Base-by-base conservation (phyloP, 2,113 vertebrate genomes). In the Acanthisitta chloris region DNA sequence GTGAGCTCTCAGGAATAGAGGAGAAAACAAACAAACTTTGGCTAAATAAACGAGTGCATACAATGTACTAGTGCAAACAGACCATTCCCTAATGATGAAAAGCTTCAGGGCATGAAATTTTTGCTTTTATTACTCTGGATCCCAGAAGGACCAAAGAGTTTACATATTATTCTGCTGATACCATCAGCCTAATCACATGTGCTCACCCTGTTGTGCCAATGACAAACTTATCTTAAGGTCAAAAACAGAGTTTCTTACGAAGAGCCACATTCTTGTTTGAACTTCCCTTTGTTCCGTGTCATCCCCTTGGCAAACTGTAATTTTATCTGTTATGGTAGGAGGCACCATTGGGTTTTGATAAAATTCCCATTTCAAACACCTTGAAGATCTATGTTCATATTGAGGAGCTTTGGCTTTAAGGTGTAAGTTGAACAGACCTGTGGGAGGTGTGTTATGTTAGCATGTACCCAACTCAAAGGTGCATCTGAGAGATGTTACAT, bases 11-110 rank as follows among this genome's bases (percentile, higher is more conserved):
- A 55, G 43, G 71, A 86, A 70, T 0, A 65, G 34, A 65, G 52
- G 23, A 51, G 59, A 87, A 96, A 84, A 71, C 51, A 96, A 96
- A 70, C 8, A 95, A 91, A 65, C 28, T 90, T 67, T 61, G 38
- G 33, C 31, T 86, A 82, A 87, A 80, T 49, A 91, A 94, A 91
- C 0, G 1, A 55, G 12, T 4, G 0, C 24, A 76, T 69, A 42
- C 12, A 80, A 66, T 34, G 20, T 69, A 38, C 25, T 42, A 88
- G 28, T 4, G 1, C 61, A 95, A 94, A 90, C 31, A 87, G 36
- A 43, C 13, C 6, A 14, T 71, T 90, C 65, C 45, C 38, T 51
- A 69, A 88, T 43, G 45, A 77, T 65, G 8, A 61, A 81, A 87
- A 87, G 5, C 33, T 79, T 80, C 49, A 79, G 29, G 31, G 6